phyloP scores from a whole-genome alignment of 2,888 invertebrate genomes.

The Hybos culiciformis region DNA sequence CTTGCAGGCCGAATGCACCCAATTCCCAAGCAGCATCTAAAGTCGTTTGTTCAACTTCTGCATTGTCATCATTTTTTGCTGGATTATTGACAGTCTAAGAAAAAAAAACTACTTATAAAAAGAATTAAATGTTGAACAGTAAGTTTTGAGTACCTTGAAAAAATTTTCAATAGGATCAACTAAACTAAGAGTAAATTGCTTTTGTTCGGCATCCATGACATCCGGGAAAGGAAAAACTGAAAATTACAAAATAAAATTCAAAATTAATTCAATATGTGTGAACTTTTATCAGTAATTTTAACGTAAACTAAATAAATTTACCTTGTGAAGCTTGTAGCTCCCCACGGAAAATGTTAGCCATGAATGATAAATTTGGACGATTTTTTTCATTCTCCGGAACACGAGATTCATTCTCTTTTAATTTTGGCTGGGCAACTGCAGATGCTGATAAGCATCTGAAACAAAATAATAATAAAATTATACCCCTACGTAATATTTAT shows the following conservation, averaged over 20 bases:
- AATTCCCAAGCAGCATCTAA: slow-evolving; percentile 75
- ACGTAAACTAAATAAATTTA: too few species aligned
- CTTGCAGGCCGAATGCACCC: slow-evolving; percentile 84
- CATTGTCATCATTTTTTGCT: slow-evolving; percentile 68
- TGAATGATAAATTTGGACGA: slow-evolving; percentile 61
- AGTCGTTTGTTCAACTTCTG: slow-evolving; percentile 59
- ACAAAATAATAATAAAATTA: too few species aligned
- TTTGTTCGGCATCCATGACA: slow-evolving; percentile 66
- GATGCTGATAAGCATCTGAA: neutral
- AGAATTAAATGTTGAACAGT: too few species aligned
- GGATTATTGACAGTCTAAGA: slow-evolving; percentile 86
- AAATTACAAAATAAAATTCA: too few species aligned
- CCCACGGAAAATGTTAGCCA: slow-evolving; percentile 86
- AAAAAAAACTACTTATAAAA: too few species aligned
- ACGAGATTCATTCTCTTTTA: neutral
- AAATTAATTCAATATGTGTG: too few species aligned
- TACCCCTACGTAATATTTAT: too few species aligned
- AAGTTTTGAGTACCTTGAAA: slow-evolving; percentile 47
- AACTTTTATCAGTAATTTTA: too few species aligned
- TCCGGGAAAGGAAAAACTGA: slow-evolving; percentile 94
- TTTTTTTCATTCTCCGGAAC: neutral
- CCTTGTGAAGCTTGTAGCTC: slow-evolving; percentile 64
- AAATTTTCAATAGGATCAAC: slow-evolving; percentile 71
- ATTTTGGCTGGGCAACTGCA: neutral
- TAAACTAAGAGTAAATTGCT: slow-evolving; percentile 67